Base-by-base conservation (phyloP, 2,888 invertebrate genomes). In the Drosophila ochracea region DNA sequence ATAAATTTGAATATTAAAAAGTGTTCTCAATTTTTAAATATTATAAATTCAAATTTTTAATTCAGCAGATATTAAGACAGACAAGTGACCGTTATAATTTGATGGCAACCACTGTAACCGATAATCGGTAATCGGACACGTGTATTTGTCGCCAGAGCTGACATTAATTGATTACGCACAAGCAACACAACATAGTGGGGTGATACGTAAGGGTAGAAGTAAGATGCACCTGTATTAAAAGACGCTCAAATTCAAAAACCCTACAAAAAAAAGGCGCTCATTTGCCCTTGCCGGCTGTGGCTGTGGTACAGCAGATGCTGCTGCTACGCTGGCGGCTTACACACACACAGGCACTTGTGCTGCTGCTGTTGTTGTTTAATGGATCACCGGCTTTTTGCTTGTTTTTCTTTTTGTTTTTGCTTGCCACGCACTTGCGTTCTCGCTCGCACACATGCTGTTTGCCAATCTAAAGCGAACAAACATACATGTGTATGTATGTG, bases 381-480 rank as follows among this genome's bases (percentile, higher is more conserved):
- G 80, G 88, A 88, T 78, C 88, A 82, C 88, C 88, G 88, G 88
- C 88, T 88, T 89, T 85, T 88, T 88, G 74, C 82, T 87, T 73
- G 77, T 53, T 80, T 78, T 82, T 60, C 78, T 78, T 82, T 73
- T 79, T 86, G 78, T 82, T 84, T 78, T 86, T 78, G 84, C 75
- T 79, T 80, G 73, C 65, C 76, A 70, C 67, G 64, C 67, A 74
- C 63, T 58, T 61, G 82, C 82, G 55, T 33, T 71, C 89, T 78
- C 86, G 35, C 78, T 89, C 76, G 59, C 89, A 71, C 89, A 39
- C 41, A 33, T 60, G 43, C 19, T 9, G 31, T 53, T 76, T 53
- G 76, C 64, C 68, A 69, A 71, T 74, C 60, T 69, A 58, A 60
- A 61, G 59, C 77, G 80, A 77, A 67, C 80, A 64, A 77, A 67